Base-by-base conservation (phyloP, 2,113 vertebrate species). In the Bubalus kerabau region DNA sequence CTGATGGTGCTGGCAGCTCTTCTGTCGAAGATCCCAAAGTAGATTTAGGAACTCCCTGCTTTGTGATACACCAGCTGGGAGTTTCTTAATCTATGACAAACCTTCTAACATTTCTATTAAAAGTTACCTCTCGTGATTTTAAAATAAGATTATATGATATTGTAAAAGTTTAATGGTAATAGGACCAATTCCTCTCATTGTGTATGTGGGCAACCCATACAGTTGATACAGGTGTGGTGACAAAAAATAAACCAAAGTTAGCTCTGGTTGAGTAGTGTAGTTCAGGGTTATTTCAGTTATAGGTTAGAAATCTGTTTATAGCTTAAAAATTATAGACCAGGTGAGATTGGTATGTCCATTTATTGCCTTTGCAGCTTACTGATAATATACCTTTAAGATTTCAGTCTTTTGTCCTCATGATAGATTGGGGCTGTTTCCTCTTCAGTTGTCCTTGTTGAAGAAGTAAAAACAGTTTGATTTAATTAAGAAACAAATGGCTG, bases 211-310 rank as follows among this genome's bases (percentile, higher is more conserved):
- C 62, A 93, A 4, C 40, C 87, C 23, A 87, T 23, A 83, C 48
- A 76, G 48, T 87, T 90, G 74, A 90, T 93, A 57, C 30, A 87
- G 71, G 71, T 62, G 7, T 83, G 10, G 13, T 64, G 32, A 59
- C 76, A 87, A 96, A 92, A 87, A 92, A 93, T 57, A 91, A 80
- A 52, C n/a, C 74, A 59, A 43, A 93, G 21, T 90, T 83, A 93
- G 74, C 40, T 93, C 36, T 76, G 46, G 26, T 93, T 96, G 71
- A 93, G 46, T 90, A 86, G 90, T 87, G 5, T 5, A 48, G 56
- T 93, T 87, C 24, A 67, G 26, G 50, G 46, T 93, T 78, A 92
- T 56, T 71, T 84, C 48, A 24, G 48, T 78, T 90, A 23, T 28
- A 88, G 71, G 71, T 19, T 57, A 90, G 46, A 86, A 95, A 93